These are phyloP conservation scores for Phrynocephalus versicolor DNA, from an alignment of 2,113 vertebrate genomes.

Conservation along the genomic window DNA sequence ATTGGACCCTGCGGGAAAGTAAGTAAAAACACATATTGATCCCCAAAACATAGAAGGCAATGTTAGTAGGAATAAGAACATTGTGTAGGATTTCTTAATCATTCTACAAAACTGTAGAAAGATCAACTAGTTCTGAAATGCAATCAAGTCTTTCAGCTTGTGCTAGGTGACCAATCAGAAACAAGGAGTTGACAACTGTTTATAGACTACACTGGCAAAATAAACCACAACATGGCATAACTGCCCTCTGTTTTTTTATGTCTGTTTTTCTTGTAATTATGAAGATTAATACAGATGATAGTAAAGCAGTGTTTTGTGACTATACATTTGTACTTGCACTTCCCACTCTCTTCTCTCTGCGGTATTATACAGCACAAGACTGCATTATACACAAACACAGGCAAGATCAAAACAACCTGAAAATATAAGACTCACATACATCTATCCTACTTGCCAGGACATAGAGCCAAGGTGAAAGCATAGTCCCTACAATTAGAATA, in stretches of 20 bases:
- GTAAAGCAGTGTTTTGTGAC: not conserved
- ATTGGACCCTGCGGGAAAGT: conserved; percentile 56
- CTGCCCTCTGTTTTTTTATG: conserved; percentile 3
- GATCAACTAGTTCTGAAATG: conserved; percentile 23
- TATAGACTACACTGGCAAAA: conserved; percentile 41
- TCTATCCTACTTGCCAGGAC: not conserved
- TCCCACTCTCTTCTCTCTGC: not conserved
- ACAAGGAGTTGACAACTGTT: conserved; percentile 41
- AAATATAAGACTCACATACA: not conserved
- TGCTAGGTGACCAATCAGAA: conserved; percentile 21
- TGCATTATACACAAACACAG: not conserved
- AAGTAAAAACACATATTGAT: conserved; percentile 54
- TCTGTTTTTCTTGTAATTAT: conserved; percentile 35
- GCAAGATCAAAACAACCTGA: too few relatives aligned
- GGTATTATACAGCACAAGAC: not conserved
- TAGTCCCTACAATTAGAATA: too few relatives aligned
- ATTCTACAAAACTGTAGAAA: conserved; percentile 49
- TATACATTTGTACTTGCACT: not conserved
- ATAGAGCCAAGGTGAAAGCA: too few relatives aligned
- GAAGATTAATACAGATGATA: conserved; percentile 32
- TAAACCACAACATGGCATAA: conserved; percentile 18
- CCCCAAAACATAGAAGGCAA: conserved; percentile 29
- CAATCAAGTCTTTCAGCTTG: conserved; percentile 38
- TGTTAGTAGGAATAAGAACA: conserved; percentile 53
- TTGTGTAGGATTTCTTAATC: conserved; percentile 31